Conservation (phyloP, 2,888 invertebrate species). For the Imbricaverruca yamaguchii region DNA sequence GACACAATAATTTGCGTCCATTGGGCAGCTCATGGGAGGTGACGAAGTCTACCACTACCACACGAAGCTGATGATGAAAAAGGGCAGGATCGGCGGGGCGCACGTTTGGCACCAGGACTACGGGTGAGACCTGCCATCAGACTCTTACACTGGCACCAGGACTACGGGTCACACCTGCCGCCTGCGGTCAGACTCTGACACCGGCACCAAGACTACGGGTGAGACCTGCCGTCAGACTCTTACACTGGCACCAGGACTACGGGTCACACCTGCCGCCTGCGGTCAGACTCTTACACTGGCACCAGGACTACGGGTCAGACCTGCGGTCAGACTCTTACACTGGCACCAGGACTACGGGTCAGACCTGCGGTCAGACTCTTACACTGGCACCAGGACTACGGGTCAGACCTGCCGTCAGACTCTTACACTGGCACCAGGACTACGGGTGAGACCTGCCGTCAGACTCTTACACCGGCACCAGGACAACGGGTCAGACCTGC, state of each 20-base stretch:
- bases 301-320: not conserved
- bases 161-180: too few relatives aligned
- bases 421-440: conserved; percentile 30
- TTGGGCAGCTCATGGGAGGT: conserved; percentile 28
- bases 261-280: too few relatives aligned
- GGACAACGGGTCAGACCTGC: conserved; percentile 28
- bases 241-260: not conserved
- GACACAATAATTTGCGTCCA: too few relatives aligned
- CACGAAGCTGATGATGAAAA: conserved; percentile 31
- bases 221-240: not conserved
- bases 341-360: conserved; percentile 22
- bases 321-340: not conserved
- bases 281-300: conserved; percentile 24
- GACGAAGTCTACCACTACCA: conserved; percentile 32
- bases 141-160: not conserved
- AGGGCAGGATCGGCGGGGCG: conserved; percentile 26
- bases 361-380: not conserved
- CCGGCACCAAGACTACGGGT: conserved; percentile 33
- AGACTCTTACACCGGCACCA: conserved; percentile 17
- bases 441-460: conserved; percentile 26
- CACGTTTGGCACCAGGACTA: conserved; percentile 32
- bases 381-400: conserved; percentile 22
- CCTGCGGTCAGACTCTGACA: not conserved
- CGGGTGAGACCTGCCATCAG: conserved; percentile 22
- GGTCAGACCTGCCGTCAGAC: not conserved